Evolutionary conservation across 35 echinoderm and acorn worm species (phyloP).

Genomic region (Lytechinus pictus): DNA sequence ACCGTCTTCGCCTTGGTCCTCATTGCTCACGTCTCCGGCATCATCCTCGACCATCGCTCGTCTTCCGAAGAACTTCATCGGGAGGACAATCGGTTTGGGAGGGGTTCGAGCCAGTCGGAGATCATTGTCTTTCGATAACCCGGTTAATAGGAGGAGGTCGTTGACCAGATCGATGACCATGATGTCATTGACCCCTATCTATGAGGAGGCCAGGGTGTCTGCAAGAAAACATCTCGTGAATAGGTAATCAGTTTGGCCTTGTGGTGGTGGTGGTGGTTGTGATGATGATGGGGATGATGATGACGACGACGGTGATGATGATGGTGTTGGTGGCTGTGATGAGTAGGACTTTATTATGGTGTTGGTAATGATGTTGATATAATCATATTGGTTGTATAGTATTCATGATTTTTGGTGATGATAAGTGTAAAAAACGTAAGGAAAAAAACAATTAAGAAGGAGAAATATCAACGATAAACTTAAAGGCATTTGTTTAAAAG

Average conservation of each 20-base stretch:
- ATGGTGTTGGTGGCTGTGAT: no score
- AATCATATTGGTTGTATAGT: no score
- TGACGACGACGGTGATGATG: no score
- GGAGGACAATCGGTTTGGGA: neutral
- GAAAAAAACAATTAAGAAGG: no score
- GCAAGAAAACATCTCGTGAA: neutral
- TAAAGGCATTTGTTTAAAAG: no score
- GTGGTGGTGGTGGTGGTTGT: no score
- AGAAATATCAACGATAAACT: no score
- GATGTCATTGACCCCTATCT: neutral
- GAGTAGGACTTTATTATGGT: no score
- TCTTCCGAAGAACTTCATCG: neutral
- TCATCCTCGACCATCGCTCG: neutral
- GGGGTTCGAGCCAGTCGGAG: neutral
- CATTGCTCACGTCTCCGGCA: neutral
- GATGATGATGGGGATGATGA: no score
- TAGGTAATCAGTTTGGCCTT: neutral
- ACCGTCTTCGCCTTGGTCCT: neutral
- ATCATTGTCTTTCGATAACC: neutral
- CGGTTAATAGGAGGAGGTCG: neutral
- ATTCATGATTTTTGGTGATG: no score
- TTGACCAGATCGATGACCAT: neutral
- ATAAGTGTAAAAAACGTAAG: no score
- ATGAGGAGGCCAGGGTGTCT: neutral
- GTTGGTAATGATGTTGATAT: no score